Evolutionary conservation across 1,140 invertebrate genomes (phyloP), one percentile per base, ranked within the genome.

Genomic region (Pararge aegeria): DNA sequence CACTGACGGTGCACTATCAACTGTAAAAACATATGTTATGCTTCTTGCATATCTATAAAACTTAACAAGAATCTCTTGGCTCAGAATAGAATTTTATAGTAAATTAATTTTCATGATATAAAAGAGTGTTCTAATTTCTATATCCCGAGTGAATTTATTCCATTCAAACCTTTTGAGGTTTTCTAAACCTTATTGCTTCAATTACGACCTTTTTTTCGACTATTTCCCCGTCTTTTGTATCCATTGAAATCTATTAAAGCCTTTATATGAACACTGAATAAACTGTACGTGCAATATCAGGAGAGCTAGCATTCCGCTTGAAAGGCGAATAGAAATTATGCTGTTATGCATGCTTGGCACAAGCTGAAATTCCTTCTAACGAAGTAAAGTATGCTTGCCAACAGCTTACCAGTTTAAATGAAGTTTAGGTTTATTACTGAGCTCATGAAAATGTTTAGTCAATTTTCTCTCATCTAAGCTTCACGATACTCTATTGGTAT

Each of bases 1-100:
- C 98, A 99, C 54, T 94, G 93, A 67, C 93, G 92, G 60, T 94
- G 94, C 53, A 94, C 90, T 75, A 94, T 92, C 78, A 94, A 76
- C 93, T 93, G 38, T 1, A 20, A 24, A 48, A 46, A 24, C 24
- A 24, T 4, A 4, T 24, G 24, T 24, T 4, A 24, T n/a, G n/a
- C n/a, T n/a, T n/a, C n/a, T n/a, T n/a, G n/a, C n/a, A n/a, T n/a
- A n/a, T n/a, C n/a, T n/a, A n/a, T n/a, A n/a, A n/a, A n/a, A n/a
- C n/a, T n/a, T n/a, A n/a, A n/a, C n/a, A n/a, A n/a, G n/a, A n/a
- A n/a, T n/a, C n/a, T n/a, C n/a, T n/a, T n/a, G n/a, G n/a, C n/a
- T n/a, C n/a, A n/a, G n/a, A n/a, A n/a, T n/a, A n/a, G n/a, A n/a
- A n/a, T n/a, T n/a, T n/a, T n/a, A n/a, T n/a, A n/a, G n/a, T n/a